These are phyloP conservation scores for Drosophila aldrichi DNA, from an alignment of 2,888 invertebrate species.

Conservation along the genomic window DNA sequence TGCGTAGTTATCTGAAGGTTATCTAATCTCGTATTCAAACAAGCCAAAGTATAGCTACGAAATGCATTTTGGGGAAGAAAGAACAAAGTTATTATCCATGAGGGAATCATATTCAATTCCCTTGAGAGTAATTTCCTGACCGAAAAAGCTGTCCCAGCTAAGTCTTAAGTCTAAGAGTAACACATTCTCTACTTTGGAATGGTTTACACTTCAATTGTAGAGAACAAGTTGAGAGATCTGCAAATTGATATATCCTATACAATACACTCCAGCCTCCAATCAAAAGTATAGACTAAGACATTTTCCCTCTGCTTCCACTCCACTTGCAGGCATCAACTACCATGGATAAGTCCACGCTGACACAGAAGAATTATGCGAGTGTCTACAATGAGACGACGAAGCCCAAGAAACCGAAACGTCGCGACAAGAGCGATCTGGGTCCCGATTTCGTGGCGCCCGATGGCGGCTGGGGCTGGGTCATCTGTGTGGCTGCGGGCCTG, in stretches of 20 bases:
- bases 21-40: not conserved
- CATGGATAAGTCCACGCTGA: constrained; percentile 70
- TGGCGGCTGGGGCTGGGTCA: constrained; percentile 91
- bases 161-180: too few species aligned
- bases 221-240: too few species aligned
- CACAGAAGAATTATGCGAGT: constrained; percentile 70
- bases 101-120: not conserved
- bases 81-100: too few species aligned
- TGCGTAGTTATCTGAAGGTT: not conserved
- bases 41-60: not conserved
- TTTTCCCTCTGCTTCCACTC: not conserved
- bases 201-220: too few species aligned
- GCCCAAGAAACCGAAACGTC: constrained; percentile 85
- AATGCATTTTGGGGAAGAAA: not conserved
- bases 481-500: constrained; percentile 90
- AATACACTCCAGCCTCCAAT: too few species aligned
- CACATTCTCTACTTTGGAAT: too few species aligned
- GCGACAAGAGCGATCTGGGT: constrained; percentile 84
- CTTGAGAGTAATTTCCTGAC: too few species aligned
- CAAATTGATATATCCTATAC: too few species aligned
- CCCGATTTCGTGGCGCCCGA: constrained; percentile 90
- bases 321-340: not conserved
- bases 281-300: not conserved
- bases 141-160: too few species aligned
- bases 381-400: constrained; percentile 83